These are phyloP conservation scores for Merops nubicus DNA, from an alignment of 2,113 vertebrate genomes.

Conservation along the genomic window DNA sequence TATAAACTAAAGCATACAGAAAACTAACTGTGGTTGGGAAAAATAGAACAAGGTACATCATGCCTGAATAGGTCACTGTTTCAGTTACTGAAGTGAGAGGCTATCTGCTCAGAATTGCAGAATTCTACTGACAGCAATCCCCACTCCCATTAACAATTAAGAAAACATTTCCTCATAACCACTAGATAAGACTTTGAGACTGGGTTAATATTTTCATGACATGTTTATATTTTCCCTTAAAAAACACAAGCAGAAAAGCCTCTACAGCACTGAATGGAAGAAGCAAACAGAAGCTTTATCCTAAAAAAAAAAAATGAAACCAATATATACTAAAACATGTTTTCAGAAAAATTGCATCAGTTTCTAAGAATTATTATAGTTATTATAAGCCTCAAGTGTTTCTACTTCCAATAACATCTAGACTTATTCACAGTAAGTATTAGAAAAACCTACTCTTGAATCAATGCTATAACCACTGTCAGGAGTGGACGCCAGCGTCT, in stretches of 20 bases:
- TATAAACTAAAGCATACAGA: neutral
- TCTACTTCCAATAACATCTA: neutral
- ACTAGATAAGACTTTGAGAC: neutral
- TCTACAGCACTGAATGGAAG: fast-evolving
- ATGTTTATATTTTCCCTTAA: neutral
- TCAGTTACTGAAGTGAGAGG: neutral
- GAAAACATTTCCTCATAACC: neutral
- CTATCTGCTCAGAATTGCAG: neutral
- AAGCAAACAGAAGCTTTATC: neutral
- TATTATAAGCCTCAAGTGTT: neutral
- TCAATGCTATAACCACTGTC: slow-evolving; percentile 97
- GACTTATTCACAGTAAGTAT: neutral
- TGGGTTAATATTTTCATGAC: neutral
- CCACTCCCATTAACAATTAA: neutral
- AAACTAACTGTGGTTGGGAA: neutral
- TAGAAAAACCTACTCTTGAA: slow-evolving; percentile 84
- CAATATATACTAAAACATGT: neutral
- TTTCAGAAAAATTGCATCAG: neutral
- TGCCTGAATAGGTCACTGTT: neutral
- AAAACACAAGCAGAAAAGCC: neutral
- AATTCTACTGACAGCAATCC: neutral
- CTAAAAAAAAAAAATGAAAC: neutral
- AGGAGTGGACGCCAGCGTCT: slow-evolving; percentile 98
- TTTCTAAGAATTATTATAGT: neutral
- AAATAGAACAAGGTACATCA: neutral